phyloP scores from a whole-genome alignment of 1,140 invertebrate species.

The Phthorimaea operculella region DNA sequence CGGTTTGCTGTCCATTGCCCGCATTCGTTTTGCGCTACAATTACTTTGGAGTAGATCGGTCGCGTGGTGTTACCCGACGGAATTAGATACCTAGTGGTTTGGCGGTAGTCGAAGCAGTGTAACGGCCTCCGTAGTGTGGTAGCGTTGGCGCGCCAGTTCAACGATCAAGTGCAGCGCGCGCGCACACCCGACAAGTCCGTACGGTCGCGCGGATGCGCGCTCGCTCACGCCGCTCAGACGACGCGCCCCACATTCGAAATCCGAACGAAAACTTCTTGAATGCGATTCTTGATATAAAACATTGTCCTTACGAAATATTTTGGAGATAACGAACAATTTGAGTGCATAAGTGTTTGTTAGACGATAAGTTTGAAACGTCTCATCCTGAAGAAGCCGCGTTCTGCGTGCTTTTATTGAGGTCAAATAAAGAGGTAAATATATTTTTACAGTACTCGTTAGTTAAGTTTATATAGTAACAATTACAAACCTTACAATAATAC shows the following conservation, averaged over 20 bases:
- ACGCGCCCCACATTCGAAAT: slow-evolving; percentile 31
- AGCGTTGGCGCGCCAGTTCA: slow-evolving; percentile 50
- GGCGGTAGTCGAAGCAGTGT: slow-evolving; percentile 13
- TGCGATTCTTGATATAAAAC: background rate
- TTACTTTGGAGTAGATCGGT: slow-evolving; percentile 21
- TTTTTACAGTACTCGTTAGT: slow-evolving; percentile 18
- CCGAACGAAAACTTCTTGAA: slow-evolving; percentile 18
- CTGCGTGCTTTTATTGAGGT: slow-evolving; percentile 25
- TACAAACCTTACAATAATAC: no score
- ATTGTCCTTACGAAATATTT: background rate
- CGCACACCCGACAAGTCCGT: slow-evolving; percentile 39
- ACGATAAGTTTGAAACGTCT: slow-evolving; percentile 24
- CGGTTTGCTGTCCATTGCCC: slow-evolving; percentile 44
- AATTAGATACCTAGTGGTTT: slow-evolving; percentile 16
- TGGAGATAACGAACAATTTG: slow-evolving; percentile 9
- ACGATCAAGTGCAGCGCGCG: slow-evolving; percentile 50
- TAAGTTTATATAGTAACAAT: no score
- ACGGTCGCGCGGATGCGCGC: slow-evolving; percentile 29
- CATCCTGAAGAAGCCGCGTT: slow-evolving; percentile 18
- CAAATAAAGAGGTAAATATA: slow-evolving; percentile 32
- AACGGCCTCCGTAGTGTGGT: slow-evolving; percentile 13
- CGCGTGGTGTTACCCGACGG: slow-evolving; percentile 18
- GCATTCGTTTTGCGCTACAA: slow-evolving; percentile 33
- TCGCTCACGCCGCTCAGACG: slow-evolving; percentile 6
- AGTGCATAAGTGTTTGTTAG: slow-evolving; percentile 32